A percentile compares a stretch with the other conserved stretches of the same genome.
Evolutionary conservation across 2,113 vertebrate genomes (phyloP).

Genomic region (Leptobrachium leishanense): DNA sequence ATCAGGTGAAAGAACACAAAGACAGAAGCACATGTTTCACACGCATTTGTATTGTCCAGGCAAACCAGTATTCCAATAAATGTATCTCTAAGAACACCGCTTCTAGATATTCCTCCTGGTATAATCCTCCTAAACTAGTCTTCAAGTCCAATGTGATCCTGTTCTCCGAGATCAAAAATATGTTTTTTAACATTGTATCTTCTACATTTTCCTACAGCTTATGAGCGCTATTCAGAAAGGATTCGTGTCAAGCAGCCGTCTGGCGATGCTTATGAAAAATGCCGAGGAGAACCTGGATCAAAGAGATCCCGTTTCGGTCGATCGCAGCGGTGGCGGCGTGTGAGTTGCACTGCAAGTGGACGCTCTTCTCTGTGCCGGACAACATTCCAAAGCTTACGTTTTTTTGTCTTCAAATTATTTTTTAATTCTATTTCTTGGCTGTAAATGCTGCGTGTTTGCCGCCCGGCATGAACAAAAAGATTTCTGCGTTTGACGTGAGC

Average conservation of each 20-base stretch:
- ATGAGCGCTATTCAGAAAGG: constrained; percentile 97
- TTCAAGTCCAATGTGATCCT: no score
- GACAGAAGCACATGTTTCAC: no score
- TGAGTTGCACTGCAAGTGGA: constrained; percentile 62
- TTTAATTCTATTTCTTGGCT: constrained; percentile 5
- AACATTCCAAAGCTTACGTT: constrained; percentile 57
- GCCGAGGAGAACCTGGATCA: constrained; percentile 85
- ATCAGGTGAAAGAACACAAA: no score
- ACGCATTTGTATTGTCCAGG: no score
- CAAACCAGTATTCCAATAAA: no score
- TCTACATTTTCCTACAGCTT: constrained; percentile 69
- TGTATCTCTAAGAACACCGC: no score
- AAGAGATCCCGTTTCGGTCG: constrained; percentile 82
- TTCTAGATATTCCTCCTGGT: no score
- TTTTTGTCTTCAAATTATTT: no score
- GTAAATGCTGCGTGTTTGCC: constrained; percentile 14
- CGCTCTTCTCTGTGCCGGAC: constrained; percentile 36
- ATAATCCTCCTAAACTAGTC: no score
- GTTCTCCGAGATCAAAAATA: no score
- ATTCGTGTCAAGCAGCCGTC: constrained; percentile 85
- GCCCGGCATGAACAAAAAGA: background rate
- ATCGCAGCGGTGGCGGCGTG: constrained; percentile 90
- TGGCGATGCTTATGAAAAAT: constrained; percentile 91
- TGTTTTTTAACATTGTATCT: background rate
- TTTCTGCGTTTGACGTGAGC: background rate